Evolutionary conservation across 2,113 vertebrate genomes (phyloP).

Genomic region (Leucopsar rothschildi): DNA sequence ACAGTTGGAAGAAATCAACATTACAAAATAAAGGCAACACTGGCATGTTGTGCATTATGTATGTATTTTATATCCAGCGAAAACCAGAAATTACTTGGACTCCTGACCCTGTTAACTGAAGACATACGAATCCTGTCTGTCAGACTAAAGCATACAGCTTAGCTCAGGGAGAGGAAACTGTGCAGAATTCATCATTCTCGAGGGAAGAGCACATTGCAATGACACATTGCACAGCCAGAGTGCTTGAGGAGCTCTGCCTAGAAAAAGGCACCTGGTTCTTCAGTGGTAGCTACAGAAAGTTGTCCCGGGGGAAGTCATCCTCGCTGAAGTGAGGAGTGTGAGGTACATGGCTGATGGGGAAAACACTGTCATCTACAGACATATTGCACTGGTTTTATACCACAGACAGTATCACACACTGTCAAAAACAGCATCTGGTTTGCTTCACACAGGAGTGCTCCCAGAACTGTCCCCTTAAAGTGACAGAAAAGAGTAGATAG

Average conservation of each 20-base stretch:
- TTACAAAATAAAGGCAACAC: neutral
- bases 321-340: neutral
- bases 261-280: neutral
- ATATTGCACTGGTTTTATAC: neutral
- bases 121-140: neutral
- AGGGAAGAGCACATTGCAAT: neutral
- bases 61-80: neutral
- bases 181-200: neutral
- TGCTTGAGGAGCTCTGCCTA: neutral
- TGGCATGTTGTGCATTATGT: neutral
- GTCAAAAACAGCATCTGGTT: slow-evolving; percentile 21
- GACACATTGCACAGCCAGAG: neutral
- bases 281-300: neutral
- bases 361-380: neutral
- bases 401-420: neutral
- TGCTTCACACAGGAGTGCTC: neutral
- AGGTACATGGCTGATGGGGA: neutral
- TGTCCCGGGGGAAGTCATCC: neutral
- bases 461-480: neutral
- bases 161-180: neutral
- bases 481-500: neutral
- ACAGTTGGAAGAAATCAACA: neutral
- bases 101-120: neutral
- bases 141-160: neutral
- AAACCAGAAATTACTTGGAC: neutral